Percentiles rank a stretch among this genome's conserved stretches.
Conservation (phyloP, 2,888 invertebrate species). For the Oithona nana region DNA sequence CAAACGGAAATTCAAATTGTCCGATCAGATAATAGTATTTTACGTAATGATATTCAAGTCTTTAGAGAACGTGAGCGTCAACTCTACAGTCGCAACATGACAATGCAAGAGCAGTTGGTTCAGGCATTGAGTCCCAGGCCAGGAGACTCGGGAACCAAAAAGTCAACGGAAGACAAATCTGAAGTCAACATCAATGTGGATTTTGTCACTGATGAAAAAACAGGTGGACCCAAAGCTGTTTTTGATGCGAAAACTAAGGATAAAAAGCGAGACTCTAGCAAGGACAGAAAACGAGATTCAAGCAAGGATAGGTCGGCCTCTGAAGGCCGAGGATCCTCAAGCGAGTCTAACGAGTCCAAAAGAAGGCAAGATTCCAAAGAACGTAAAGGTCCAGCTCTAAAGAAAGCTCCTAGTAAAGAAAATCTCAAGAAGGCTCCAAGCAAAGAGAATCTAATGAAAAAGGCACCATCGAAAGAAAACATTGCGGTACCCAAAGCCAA, state of each 20-base stretch:
- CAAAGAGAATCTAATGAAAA: not conserved
- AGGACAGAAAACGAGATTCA: not conserved
- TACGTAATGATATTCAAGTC: slow-evolving; percentile 8
- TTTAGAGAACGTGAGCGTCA: slow-evolving; percentile 11
- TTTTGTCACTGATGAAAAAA: not conserved
- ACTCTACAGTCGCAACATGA: not conserved
- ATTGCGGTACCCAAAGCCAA: not conserved
- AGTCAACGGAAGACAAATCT: not conserved
- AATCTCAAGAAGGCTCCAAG: not conserved
- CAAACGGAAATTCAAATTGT: slow-evolving; percentile 2
- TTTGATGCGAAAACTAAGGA: not conserved
- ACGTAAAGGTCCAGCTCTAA: not conserved
- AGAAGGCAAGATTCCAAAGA: no score
- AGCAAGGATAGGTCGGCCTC: not conserved
- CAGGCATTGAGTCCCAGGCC: not conserved
- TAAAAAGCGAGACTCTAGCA: not conserved
- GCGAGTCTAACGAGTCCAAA: not conserved
- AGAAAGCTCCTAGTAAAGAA: not conserved
- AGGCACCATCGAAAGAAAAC: not conserved
- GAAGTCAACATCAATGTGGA: slow-evolving; percentile 12
- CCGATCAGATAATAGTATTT: slow-evolving; percentile 8
- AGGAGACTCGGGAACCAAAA: not conserved
- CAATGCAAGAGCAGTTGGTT: not conserved
- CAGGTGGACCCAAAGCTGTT: not conserved
- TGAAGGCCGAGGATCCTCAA: not conserved